A percentile compares a stretch with the other conserved stretches of the same genome.
Conservation (phyloP, 2,888 invertebrate species). For the Acrocyrtus sp. region DNA sequence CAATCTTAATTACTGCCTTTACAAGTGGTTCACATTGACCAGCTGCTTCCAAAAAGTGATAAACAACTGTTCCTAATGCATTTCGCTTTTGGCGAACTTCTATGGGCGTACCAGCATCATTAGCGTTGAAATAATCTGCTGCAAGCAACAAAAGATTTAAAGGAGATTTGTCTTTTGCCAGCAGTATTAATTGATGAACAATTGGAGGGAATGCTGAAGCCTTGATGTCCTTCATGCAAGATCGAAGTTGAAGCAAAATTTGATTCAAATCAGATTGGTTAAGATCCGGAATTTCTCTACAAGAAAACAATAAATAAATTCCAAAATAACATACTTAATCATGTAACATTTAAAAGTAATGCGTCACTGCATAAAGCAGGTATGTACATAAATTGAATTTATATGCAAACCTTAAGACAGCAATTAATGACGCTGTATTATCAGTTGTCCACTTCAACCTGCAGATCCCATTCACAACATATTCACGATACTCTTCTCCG, state of each 20-base stretch:
- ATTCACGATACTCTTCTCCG: slow-evolving; percentile 40
- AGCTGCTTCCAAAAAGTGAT: slow-evolving; percentile 55
- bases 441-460: slow-evolving; percentile 50
- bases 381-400: not conserved
- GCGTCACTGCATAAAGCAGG: not conserved
- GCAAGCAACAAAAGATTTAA: slow-evolving; percentile 30
- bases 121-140: slow-evolving; percentile 37
- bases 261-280: slow-evolving; percentile 36
- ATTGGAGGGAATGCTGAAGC: slow-evolving; percentile 51
- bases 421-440: slow-evolving; percentile 53
- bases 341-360: not conserved
- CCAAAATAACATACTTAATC: not conserved
- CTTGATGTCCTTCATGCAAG: slow-evolving; percentile 24
- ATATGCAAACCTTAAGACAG: slow-evolving; percentile 51
- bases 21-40: slow-evolving; percentile 40
- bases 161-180: slow-evolving; percentile 42
- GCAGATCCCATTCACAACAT: slow-evolving; percentile 49
- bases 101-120: slow-evolving; percentile 8
- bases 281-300: slow-evolving; percentile 55
- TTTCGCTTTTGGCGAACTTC: slow-evolving; percentile 36
- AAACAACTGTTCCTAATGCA: slow-evolving; percentile 59
- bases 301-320: slow-evolving; percentile 9
- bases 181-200: slow-evolving; percentile 50
- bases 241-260: slow-evolving; percentile 28
- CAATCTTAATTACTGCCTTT: slow-evolving; percentile 45